Evolutionary conservation across 2,797 vertebrate genomes (phyloP).

Genomic region (Sebastes diploproa): DNA sequence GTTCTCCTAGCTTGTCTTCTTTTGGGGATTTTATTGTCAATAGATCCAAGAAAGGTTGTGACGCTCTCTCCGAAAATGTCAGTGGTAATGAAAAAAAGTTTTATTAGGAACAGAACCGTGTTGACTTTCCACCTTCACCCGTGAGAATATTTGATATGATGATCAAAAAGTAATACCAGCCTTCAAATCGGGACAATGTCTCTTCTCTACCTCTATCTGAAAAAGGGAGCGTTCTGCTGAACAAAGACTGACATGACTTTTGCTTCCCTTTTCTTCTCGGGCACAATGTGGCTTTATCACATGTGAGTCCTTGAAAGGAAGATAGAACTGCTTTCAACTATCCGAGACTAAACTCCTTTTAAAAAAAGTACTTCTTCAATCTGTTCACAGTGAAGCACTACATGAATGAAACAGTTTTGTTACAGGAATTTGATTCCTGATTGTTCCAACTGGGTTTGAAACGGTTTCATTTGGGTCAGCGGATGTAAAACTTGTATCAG

Average conservation of each 20-base stretch:
- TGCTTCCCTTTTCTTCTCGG: constrained; percentile 26
- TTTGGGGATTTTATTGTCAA: background rate
- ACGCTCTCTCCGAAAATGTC: constrained; percentile 18
- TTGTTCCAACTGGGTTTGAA: background rate
- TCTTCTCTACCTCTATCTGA: constrained; percentile 17
- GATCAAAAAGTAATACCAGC: constrained; percentile 14
- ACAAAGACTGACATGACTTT: constrained; percentile 51
- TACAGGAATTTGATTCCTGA: background rate
- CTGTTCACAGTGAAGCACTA: background rate
- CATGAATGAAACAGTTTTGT: constrained; percentile 3
- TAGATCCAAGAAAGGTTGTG: constrained; percentile 5
- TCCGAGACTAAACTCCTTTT: constrained; percentile 19
- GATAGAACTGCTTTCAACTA: background rate
- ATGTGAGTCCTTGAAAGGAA: constrained; percentile 25
- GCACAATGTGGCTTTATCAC: constrained; percentile 39
- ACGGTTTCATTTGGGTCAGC: background rate
- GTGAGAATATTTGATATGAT: constrained; percentile 22
- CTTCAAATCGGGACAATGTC: constrained; percentile 9
- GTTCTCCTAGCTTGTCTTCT: background rate
- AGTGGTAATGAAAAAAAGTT: background rate
- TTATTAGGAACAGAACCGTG: background rate
- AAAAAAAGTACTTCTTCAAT: constrained; percentile 1
- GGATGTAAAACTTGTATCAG: background rate
- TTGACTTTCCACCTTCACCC: background rate
- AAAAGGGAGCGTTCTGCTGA: constrained; percentile 9